Conservation (phyloP, 2,113 vertebrate species). For the Spermophilus dauricus region DNA sequence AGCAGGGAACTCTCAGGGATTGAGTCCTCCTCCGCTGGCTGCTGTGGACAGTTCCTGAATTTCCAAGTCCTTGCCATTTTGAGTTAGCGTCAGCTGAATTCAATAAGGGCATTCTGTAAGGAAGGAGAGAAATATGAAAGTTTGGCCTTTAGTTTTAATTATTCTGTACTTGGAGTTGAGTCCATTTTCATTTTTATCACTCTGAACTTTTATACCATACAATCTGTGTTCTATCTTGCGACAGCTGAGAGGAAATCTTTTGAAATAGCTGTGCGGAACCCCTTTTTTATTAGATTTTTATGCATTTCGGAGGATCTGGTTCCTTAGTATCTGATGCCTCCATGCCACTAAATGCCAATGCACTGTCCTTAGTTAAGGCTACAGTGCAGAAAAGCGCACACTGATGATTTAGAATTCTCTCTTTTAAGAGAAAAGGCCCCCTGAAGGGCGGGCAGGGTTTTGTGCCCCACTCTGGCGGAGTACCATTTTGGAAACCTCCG, state of each 20-base stretch:
- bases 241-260: background rate
- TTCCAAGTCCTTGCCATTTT: constrained; percentile 21
- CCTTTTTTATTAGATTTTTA: background rate
- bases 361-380: background rate
- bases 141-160: constrained; percentile 31
- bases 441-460: background rate
- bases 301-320: background rate
- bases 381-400: background rate
- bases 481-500: background rate
- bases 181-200: background rate
- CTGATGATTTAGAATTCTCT: background rate
- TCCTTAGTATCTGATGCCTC: background rate
- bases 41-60: constrained; percentile 3
- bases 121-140: background rate
- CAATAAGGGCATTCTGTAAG: background rate
- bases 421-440: background rate
- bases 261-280: background rate
- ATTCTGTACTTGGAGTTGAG: background rate
- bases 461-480: background rate
- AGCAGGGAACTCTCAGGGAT: too few relatives aligned
- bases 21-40: background rate
- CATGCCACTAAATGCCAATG: background rate
- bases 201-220: background rate
- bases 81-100: constrained; percentile 29
- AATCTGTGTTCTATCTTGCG: background rate